Evolutionary conservation across 2,797 vertebrate genomes (phyloP), one percentile per base, ranked within the genome.

Genomic region (Octomys mimax): DNA sequence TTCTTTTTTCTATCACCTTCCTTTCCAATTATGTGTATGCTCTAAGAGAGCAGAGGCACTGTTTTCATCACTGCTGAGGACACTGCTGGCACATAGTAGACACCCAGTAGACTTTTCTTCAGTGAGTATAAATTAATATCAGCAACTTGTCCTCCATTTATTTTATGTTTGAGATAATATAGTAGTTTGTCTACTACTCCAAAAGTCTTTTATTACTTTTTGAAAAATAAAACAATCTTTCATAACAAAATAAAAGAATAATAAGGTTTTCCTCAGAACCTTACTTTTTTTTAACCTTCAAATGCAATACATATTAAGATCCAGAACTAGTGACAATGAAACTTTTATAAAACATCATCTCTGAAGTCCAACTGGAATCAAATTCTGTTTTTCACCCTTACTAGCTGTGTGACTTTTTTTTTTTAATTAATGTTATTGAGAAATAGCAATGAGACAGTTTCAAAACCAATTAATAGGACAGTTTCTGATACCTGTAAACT

Each of bases 261-360:
- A 77, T 77, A 39, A 46, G 64, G 39, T 59, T 95, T 80, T 92
- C 82, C 42, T 85, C 39, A 89, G 79, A 62, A 92, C 81, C 39
- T 92, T 84, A 39, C 7, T 24, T 61, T 52, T 73, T 24, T 5
- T 19, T 77, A 46, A 28, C 28, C 33, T 9, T 28, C 19, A 94
- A 52, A 71, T 96, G 28, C 33, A 88, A 7, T 92, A 4, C 61
- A 3, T 79, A 8, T 90, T 46, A 61, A 31, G 64, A 92, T 77
- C 52, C 14, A 71, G 36, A 87, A 95, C 39, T 71, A 77, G 9
- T 33, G 83, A 0, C 73, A 18, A 75, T 68, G 39, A 66, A 79
- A 86, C 10, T 52, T 57, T 75, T 77, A 16, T 61, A n/a, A 19
- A 94, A 8, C 78, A n/a, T 70, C 11, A 81, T 21, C 19, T 89